Base-by-base conservation (phyloP, 2,797 vertebrate genomes). In the Pelochelys cantorii region DNA sequence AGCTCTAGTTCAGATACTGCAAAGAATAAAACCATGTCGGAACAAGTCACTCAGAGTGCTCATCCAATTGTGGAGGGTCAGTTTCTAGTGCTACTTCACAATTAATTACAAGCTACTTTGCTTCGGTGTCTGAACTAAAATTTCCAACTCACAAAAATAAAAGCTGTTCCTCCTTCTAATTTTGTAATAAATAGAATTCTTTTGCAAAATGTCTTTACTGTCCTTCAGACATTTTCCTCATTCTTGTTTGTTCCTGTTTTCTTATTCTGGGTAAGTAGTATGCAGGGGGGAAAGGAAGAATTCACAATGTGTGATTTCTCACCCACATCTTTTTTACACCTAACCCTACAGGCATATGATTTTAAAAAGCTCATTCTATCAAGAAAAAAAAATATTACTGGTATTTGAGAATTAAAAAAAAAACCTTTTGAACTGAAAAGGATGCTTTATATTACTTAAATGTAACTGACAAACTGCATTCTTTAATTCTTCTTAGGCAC, bases 401-500 rank as follows among this genome's bases (percentile, higher is more conserved):
- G 52, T 92, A 92, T 91, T 87, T 52, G 7, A 88, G 53, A 17
- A 56, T 59, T 7, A 94, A 83, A 60, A 84, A 52, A 27, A 22
- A 56, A 42, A 7, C 1, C 22, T 80, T 95, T 14, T 71, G 59
- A 96, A 88, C 71, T 94, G n/a, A 85, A 94, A 97, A 96, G 88
- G 89, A 94, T 81, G 77, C 95, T 96, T 62, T 37, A 84, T 84
- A 94, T 94, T 93, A 86, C 71, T 96, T 94, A 91, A 95, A 87
- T 96, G 88, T 95, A 42, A 88, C 92, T 93, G 91, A 86, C 87
- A 95, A 97, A 96, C 96, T 95, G 91, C 84, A 34, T 42, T 95
- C 85, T 75, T 96, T 92, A 85, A 84, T 94, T 96, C 84, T 96
- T 88, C 87, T 93, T 97, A 95, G 84, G n/a, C 96, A 93, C 95